Conservation (phyloP, 2,797 vertebrate genomes). For the Manis javanica region DNA sequence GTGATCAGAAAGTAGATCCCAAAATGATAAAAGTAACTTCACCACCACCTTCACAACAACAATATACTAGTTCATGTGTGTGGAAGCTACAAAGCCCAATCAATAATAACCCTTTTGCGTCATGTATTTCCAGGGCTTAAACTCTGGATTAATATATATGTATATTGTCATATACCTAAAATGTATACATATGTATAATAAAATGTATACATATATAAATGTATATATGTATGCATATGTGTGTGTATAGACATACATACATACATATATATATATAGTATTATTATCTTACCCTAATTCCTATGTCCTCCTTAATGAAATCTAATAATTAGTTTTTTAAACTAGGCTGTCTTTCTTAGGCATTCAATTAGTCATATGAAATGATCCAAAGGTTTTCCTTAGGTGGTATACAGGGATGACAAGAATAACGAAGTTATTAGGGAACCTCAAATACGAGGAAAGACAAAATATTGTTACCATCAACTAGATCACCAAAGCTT, state of each 20-base stretch:
- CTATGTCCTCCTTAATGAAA: not conserved
- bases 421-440: not conserved
- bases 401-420: not conserved
- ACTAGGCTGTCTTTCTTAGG: not conserved
- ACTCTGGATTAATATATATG: not conserved
- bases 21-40: not conserved
- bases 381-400: not conserved
- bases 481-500: not conserved
- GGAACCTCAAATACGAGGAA: not conserved
- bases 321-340: not conserved
- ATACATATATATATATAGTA: not conserved
- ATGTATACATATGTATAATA: too few species aligned
- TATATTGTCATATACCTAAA: too few species aligned
- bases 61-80: not conserved
- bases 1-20: not conserved
- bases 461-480: not conserved
- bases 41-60: not conserved
- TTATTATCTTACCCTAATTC: not conserved
- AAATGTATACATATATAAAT: too few species aligned
- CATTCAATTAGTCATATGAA: not conserved
- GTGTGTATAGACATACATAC: too few species aligned
- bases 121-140: not conserved
- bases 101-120: not conserved
- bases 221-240: too few species aligned
- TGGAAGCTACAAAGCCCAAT: not conserved